Base-by-base conservation (phyloP, 37 sponge, comb jelly and placozoan genomes). In the Eunapius fragilis region DNA sequence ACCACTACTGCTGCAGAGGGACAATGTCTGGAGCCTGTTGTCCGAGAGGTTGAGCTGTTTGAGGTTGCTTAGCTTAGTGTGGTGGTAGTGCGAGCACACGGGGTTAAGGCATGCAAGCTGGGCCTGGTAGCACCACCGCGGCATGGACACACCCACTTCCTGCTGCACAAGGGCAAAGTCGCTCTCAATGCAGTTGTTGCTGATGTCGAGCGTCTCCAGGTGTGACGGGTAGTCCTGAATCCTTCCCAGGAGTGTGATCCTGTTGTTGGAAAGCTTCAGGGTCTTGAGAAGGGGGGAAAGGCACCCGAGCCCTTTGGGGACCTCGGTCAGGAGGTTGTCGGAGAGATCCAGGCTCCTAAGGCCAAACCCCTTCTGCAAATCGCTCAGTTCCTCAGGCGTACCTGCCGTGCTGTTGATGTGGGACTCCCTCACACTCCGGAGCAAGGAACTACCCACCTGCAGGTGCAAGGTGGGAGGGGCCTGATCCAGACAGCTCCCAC, bases 271-370 rank as follows among this genome's bases (percentile, higher is more conserved):
- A 6, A 89, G 72, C 36, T 89, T 89, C 17, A 93, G 84, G 24
- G 83, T 80, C 26, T 67, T 24, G 24, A 93, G 68, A 2, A 79
- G 68, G 3, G 87, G 93, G 19, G 89, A 89, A 0, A 93, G 87
- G 34, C 93, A 93, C 0, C 90, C 71, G 25, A 93, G 81, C 0
- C 87, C 89, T 0, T 23, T 12, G 5, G 91, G 91, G 2, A 90
- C 36, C 26, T 47, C 36, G 2, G 73, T 80, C 47, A 93, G 78
- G 0, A 83, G 71, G 71, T 93, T 93, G 76, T 76, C 77, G 4
- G 74, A 75, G 33, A 90, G 24, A 31, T 93, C 85, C 3, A 93
- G 73, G 11, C 68, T 27, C 26, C 79, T 37, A n/a, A 93, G 76
- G 7, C 26, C 22, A 37, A 78, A 83, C 2, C 84, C 84, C 30